Evolutionary conservation across 2,113 vertebrate genomes (phyloP).

Genomic region (Chelonoidis abingdonii): DNA sequence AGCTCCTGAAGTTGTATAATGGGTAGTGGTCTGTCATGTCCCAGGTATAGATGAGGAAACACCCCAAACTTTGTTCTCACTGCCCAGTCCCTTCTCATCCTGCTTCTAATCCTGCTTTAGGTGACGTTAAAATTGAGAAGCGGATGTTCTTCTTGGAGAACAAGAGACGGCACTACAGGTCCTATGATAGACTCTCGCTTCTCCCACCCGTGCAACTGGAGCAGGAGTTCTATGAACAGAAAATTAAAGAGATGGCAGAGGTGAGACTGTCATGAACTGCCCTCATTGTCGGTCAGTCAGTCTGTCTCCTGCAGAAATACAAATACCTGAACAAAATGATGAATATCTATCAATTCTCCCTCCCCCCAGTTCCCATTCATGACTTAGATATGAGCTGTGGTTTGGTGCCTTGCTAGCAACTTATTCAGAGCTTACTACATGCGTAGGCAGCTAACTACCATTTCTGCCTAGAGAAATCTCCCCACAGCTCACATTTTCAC

Average conservation of each 20-base stretch:
- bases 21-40: background rate
- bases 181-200: conserved; percentile 82
- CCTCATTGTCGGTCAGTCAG: background rate
- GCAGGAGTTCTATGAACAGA: conserved; percentile 93
- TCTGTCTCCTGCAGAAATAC: background rate
- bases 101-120: conserved; percentile 72
- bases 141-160: conserved; percentile 96
- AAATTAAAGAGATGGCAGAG: conserved; percentile 97
- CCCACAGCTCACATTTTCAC: background rate
- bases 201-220: conserved; percentile 89
- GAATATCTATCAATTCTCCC: background rate
- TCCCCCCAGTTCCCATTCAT: background rate
- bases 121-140: conserved; percentile 89
- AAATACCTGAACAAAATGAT: fast-evolving
- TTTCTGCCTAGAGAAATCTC: background rate
- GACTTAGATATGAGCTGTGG: background rate
- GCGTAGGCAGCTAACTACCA: background rate
- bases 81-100: background rate
- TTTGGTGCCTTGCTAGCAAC: background rate
- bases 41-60: background rate
- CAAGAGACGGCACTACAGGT: conserved; percentile 89
- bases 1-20: background rate
- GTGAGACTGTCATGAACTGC: conserved; percentile 72
- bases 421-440: background rate
- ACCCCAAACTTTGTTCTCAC: background rate